Base-by-base conservation (phyloP, 2,888 invertebrate genomes). In the Cinara cedri region DNA sequence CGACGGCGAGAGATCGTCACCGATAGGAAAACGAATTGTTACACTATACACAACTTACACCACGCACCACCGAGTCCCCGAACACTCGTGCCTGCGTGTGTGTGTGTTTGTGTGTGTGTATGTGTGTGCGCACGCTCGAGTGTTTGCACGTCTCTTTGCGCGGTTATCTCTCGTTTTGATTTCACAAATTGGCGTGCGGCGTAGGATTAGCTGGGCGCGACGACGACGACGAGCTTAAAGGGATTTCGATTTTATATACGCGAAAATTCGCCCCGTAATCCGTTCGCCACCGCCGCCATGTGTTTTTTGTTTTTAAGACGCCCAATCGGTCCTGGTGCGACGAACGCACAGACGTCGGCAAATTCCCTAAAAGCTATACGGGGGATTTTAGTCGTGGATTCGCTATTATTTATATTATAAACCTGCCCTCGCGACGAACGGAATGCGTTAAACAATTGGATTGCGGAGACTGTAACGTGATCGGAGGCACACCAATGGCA, bases 141-240 rank as follows among this genome's bases (percentile, higher is more conserved):
- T 54, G 57, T 44, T 57, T 71, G 21, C 55, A 44, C 49, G 62
- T 74, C 19, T 51, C 34, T 42, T 11, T 34, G 21, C 51, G 62
- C 34, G 4, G 72, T 63, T 74, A 74, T 74, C 72, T 72, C 62
- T 62, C 16, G 62, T 74, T 74, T 74, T 51, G 62, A 63, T 74
- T 74, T 74, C 72, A 63, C 72, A 74, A 74, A 74, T 74, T 74
- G 72, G 49, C 19, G 72, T 74, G 72, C 34, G 10, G 16, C 34
- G 6, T 34, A 1, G 49, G 62, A 74, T 74, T 74, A 74, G 34
- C 62, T 21, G 16, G 1, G 16, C 14, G 34, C 6, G 34, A 62
- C 62, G 26, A n/a, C 62, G 60, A 49, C 10, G 16, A 62, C 1
- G 62, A 11, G 34, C 62, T 74, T 74, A 74, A 51, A 74, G 72